Conservation (phyloP, 1,140 invertebrate species). For the Achroia grisella region DNA sequence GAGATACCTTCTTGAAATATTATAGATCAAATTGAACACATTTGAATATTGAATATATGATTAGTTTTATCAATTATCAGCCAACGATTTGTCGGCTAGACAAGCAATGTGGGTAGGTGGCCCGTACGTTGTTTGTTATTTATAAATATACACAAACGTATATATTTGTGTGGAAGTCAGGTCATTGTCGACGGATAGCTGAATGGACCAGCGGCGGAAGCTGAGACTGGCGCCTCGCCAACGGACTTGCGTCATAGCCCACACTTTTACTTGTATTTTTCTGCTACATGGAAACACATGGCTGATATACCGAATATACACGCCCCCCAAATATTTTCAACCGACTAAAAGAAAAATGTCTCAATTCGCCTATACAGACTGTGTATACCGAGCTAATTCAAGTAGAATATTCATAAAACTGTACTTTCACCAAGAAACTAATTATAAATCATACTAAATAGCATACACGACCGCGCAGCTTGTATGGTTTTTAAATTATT, state of each 20-base stretch:
- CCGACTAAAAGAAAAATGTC: neutral
- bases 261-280: conserved; percentile 31
- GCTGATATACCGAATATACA: conserved; percentile 1
- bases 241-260: conserved; percentile 44
- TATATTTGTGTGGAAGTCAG: conserved; percentile 38
- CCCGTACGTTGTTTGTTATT: conserved; percentile 4
- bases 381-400: no score
- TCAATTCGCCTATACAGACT: neutral
- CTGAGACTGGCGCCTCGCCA: conserved; percentile 38
- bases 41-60: no score
- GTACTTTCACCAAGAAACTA: no score
- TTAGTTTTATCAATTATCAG: no score
- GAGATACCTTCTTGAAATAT: no score
- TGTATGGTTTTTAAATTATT: no score
- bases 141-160: conserved; percentile 2
- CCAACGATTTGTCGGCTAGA: no score
- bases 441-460: no score
- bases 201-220: conserved; percentile 48
- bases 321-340: conserved; percentile 6
- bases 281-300: conserved; percentile 31
- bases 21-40: no score
- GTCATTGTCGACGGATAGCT: conserved; percentile 57
- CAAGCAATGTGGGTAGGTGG: neutral
- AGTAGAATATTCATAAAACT: no score
- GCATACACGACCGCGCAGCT: no score